These are phyloP conservation scores for Scopus umbretta DNA, from an alignment of 2,113 vertebrate genomes.

Conservation along the genomic window DNA sequence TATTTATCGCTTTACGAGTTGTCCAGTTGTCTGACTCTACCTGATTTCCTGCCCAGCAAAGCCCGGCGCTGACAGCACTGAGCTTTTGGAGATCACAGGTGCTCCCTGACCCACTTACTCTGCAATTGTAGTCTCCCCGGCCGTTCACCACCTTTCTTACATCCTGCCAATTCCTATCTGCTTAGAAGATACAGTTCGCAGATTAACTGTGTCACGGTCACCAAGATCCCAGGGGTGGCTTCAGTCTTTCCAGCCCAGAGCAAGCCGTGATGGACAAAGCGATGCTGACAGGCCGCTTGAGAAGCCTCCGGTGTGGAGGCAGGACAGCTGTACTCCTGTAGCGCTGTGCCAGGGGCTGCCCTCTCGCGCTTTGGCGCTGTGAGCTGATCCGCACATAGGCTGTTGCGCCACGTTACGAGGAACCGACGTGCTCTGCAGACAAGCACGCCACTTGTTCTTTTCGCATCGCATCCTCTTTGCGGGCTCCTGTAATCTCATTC, in stretches of 20 bases:
- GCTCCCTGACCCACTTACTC: neutral
- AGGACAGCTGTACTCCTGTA: neutral
- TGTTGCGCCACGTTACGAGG: accelerated
- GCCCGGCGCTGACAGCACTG: accelerated
- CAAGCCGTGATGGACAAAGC: accelerated
- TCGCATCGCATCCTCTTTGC: neutral
- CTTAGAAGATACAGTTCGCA: neutral
- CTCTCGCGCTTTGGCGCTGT: neutral
- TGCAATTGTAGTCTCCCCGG: neutral
- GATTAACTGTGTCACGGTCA: neutral
- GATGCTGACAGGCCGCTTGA: accelerated
- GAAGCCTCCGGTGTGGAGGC: neutral
- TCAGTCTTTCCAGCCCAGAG: neutral
- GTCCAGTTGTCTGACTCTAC: neutral
- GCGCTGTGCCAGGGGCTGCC: neutral
- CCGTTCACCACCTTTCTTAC: accelerated
- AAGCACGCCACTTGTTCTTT: neutral
- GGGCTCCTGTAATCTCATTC: neutral
- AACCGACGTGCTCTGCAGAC: accelerated
- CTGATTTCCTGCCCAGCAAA: neutral
- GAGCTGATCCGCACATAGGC: neutral
- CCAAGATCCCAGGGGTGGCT: neutral
- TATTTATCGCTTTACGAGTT: accelerated
- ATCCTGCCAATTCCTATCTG: neutral
- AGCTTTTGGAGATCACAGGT: neutral